A percentile compares a stretch with the other conserved stretches of the same genome.
Evolutionary conservation across 2,888 invertebrate species (phyloP).

Genomic region (Polydrusus cervinus): DNA sequence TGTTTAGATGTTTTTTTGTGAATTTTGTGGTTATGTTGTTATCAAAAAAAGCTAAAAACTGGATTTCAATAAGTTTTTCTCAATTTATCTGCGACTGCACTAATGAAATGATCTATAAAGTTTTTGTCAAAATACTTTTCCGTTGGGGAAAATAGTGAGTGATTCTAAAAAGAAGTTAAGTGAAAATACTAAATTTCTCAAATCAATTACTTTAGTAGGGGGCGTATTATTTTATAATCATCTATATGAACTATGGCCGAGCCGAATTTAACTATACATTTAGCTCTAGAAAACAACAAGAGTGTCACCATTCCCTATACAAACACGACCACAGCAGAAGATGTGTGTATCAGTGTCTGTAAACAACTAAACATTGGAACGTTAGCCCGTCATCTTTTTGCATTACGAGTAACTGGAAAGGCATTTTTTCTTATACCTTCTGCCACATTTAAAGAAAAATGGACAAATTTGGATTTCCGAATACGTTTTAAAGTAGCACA

Average conservation of each 20-base stretch:
- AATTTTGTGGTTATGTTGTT: slow-evolving; percentile 1
- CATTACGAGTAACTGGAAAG: slow-evolving; percentile 78
- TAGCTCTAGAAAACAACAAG: slow-evolving; percentile 53
- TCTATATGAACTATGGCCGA: slow-evolving; percentile 20
- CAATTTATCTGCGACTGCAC: no score
- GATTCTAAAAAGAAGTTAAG: neutral
- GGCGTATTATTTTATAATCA: slow-evolving; percentile 16
- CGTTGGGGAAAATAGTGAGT: neutral
- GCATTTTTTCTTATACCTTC: slow-evolving; percentile 80
- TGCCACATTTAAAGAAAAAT: slow-evolving; percentile 32
- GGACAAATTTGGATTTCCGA: slow-evolving; percentile 80
- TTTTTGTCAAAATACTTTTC: neutral
- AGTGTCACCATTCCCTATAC: slow-evolving; percentile 58
- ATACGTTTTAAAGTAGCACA: slow-evolving; percentile 85
- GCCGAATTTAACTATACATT: slow-evolving; percentile 53
- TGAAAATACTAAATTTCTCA: neutral
- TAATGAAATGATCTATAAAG: no score
- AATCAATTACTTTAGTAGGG: neutral
- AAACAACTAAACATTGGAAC: slow-evolving; percentile 84
- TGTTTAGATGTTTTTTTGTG: neutral
- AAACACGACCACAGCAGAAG: slow-evolving; percentile 76
- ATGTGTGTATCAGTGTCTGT: slow-evolving; percentile 82
- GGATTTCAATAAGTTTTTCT: neutral
- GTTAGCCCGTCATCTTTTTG: slow-evolving; percentile 85
- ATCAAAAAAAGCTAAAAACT: neutral